Evolutionary conservation across 37 sponge, comb jelly and placozoan species (phyloP), one percentile per base, ranked within the genome.

Genomic region (Spongilla lacustris): DNA sequence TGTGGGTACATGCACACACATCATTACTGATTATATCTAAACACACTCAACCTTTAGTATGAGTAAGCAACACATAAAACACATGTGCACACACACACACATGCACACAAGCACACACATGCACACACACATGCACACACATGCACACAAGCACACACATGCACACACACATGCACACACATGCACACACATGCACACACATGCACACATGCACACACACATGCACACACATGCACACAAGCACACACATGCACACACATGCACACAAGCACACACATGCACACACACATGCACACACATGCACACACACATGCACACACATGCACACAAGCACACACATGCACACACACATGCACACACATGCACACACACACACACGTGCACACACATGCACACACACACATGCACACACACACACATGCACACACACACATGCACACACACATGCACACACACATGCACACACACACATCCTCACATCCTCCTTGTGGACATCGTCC

Each of bases 401-500:
- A 68, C 22, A 30, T n/a, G 0, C 35, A 86, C 58, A 71, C 26
- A 2, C 22, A 26, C 33, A 34, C 14, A 29, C 58, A 68, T 48
- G 38, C 0, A 73, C 66, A 71, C 36, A 0, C 34, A 14, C 34
- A 10, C 28, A 25, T 29, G 30, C 50, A 78, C 66, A 92, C 93
- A 85, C 31, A 68, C 29, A 46, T n/a, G 12, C 58, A 86, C 58
- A 71, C 26, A 12, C 33, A 26, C 33, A 8, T 0, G 4, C 66
- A 66, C 50, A 72, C 74, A 0, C 9, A 70, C 34, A 24, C 50
- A 50, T 29, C 35, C 81, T 83, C 41, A 92, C 93, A 85, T 92
- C 86, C n/a, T 88, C 89, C 74, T 89, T 86, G n/a, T 33, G 41
- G 25, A 85, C 86, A 37, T 49, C 66, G 17, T 49, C 67, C 71